Percentiles rank a stretch among this genome's conserved stretches.
Evolutionary conservation across 1,140 invertebrate species (phyloP).

Genomic region (Achatina immaculata): DNA sequence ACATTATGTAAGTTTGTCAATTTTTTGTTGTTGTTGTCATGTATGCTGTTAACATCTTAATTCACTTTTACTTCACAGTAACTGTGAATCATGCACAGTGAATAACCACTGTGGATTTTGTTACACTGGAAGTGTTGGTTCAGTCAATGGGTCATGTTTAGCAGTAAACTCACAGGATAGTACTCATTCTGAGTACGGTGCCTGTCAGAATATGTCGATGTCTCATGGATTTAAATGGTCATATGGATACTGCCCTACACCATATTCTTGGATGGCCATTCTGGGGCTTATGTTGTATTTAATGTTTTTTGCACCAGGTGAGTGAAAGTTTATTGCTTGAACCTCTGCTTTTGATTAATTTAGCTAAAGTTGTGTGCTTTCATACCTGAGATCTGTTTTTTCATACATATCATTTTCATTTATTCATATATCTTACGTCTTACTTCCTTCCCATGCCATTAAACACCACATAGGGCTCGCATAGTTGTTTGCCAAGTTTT

Average conservation of each 20-base stretch:
- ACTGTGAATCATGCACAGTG: slow-evolving; percentile 59
- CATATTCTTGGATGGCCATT: slow-evolving; percentile 73
- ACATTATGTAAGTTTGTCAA: too few relatives aligned
- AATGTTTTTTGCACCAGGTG: slow-evolving; percentile 75
- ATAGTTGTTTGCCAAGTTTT: neutral
- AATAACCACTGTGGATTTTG: slow-evolving; percentile 61
- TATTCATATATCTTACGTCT: too few relatives aligned
- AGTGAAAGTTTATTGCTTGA: slow-evolving; percentile 8
- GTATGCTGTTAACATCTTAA: too few relatives aligned
- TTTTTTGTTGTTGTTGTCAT: too few relatives aligned
- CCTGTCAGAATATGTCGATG: slow-evolving; percentile 54
- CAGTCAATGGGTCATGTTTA: slow-evolving; percentile 62
- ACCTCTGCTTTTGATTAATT: neutral
- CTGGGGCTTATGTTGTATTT: slow-evolving; percentile 73
- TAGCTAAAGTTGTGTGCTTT: neutral
- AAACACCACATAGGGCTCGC: neutral
- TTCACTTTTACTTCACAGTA: slow-evolving; percentile 47
- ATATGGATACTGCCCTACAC: slow-evolving; percentile 73
- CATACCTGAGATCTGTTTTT: neutral
- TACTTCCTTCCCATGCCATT: too few relatives aligned
- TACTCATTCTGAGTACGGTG: slow-evolving; percentile 48
- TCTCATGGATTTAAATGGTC: slow-evolving; percentile 63
- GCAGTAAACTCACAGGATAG: slow-evolving; percentile 40
- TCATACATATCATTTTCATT: too few relatives aligned
- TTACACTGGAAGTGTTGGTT: slow-evolving; percentile 48